phyloP scores from a whole-genome alignment of 2,113 vertebrate genomes.

The Symphodus melops region DNA sequence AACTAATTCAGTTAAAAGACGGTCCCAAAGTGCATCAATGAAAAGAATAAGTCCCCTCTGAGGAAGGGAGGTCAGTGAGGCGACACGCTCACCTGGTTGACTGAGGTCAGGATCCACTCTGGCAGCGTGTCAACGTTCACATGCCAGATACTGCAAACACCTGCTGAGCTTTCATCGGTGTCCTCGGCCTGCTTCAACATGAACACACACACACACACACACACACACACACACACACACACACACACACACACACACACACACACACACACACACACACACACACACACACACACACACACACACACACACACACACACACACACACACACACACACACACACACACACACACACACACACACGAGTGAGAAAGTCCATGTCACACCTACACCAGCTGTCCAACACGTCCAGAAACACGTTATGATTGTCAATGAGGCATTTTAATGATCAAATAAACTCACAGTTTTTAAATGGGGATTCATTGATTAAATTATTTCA shows the following conservation, averaged over 20 bases:
- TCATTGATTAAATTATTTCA: too few relatives aligned
- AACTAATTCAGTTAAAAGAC: too few relatives aligned
- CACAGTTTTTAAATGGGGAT: too few relatives aligned
- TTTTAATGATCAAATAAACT: too few relatives aligned
- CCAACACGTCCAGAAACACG: too few relatives aligned
- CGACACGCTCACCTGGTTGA: conserved; percentile 83
- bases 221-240: conserved; percentile 24
- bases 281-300: conserved; percentile 22
- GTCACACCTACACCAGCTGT: too few relatives aligned
- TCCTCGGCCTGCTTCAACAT: conserved; percentile 41
- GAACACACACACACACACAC: conserved; percentile 24
- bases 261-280: conserved; percentile 24
- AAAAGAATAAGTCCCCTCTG: not conserved
- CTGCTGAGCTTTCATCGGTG: conserved; percentile 54
- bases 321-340: conserved; percentile 23
- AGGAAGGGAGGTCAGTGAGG: not conserved
- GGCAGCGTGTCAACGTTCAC: conserved; percentile 85
- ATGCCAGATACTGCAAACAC: conserved; percentile 85
- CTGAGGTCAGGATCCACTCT: conserved; percentile 84
- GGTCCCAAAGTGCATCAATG: too few relatives aligned
- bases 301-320: conserved; percentile 23
- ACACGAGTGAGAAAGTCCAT: not conserved
- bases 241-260: conserved; percentile 22
- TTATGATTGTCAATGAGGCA: too few relatives aligned
- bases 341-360: conserved; percentile 26